Evolutionary conservation across 2,888 invertebrate genomes (phyloP).

Genomic region (Drosophila bunnanda): DNA sequence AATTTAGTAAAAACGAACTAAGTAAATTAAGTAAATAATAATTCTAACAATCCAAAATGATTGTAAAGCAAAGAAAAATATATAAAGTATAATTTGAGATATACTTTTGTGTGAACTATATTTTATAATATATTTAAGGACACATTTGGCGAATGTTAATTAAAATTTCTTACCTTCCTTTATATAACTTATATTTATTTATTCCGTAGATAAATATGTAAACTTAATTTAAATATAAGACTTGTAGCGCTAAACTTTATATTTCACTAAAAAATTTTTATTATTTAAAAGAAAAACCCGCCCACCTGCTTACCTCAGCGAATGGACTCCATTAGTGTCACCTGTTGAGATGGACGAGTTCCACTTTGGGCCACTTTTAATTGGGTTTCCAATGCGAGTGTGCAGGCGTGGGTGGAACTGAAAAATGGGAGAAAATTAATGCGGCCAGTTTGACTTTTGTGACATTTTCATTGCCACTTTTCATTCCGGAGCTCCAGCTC

Average conservation of each 20-base stretch:
- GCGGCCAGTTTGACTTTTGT: constrained; percentile 63
- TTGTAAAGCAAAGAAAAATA: background rate
- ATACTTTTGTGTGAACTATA: too few relatives aligned
- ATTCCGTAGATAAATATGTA: background rate
- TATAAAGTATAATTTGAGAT: too few relatives aligned
- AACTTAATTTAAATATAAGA: too few relatives aligned
- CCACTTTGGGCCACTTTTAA: constrained; percentile 62
- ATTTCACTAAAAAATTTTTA: background rate
- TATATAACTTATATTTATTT: background rate
- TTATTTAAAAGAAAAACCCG: background rate
- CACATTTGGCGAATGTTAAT: background rate
- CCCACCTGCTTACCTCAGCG: constrained; percentile 2
- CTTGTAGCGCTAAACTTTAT: rapidly evolving
- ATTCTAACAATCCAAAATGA: background rate
- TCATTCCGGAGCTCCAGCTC: constrained; percentile 4
- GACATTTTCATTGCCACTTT: constrained; percentile 46
- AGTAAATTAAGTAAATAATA: background rate
- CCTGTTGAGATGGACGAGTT: constrained; percentile 35
- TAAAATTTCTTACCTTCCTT: background rate
- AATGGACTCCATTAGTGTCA: constrained; percentile 10
- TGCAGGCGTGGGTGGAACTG: constrained; percentile 47
- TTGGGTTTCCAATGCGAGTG: constrained; percentile 70
- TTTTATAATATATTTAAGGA: background rate
- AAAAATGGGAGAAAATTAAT: constrained; percentile 63
- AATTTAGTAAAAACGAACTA: background rate